Conservation (phyloP, 2,888 invertebrate species). For the Hedya salicella region DNA sequence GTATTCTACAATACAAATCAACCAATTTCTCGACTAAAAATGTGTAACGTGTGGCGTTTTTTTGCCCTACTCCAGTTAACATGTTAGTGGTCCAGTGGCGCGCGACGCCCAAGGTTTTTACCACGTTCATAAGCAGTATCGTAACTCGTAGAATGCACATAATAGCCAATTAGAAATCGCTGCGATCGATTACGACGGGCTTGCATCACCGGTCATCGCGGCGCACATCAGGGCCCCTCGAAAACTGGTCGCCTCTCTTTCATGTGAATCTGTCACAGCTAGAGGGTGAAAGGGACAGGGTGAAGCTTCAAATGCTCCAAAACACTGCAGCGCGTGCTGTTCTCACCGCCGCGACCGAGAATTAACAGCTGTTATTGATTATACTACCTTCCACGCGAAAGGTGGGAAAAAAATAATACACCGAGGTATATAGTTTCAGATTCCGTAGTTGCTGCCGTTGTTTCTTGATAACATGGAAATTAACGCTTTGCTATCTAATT, state of each 20-base stretch:
- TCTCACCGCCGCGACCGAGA: slow-evolving; percentile 3
- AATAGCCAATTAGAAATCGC: slow-evolving; percentile 45
- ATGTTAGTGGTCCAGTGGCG: background rate
- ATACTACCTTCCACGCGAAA: background rate
- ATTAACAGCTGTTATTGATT: slow-evolving; percentile 13
- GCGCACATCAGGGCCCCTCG: background rate
- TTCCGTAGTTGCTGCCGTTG: background rate
- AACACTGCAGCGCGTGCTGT: background rate
- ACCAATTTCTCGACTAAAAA: too few species aligned
- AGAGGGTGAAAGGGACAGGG: background rate
- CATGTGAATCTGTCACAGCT: background rate
- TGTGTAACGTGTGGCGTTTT: too few species aligned
- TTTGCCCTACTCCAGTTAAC: background rate
- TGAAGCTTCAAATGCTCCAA: background rate
- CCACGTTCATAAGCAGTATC: slow-evolving; percentile 12
- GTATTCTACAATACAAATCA: too few species aligned
- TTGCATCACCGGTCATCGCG: slow-evolving; percentile 8
- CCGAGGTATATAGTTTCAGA: background rate
- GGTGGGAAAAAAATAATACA: background rate
- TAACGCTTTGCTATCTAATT: too few species aligned
- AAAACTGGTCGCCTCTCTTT: background rate
- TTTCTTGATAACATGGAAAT: too few species aligned
- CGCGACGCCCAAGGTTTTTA: slow-evolving; percentile 20
- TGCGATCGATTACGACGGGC: slow-evolving; percentile 37
- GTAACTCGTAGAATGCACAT: slow-evolving; percentile 28